Evolutionary conservation across 2,888 invertebrate species (phyloP).

Genomic region (Drosophila cracens): DNA sequence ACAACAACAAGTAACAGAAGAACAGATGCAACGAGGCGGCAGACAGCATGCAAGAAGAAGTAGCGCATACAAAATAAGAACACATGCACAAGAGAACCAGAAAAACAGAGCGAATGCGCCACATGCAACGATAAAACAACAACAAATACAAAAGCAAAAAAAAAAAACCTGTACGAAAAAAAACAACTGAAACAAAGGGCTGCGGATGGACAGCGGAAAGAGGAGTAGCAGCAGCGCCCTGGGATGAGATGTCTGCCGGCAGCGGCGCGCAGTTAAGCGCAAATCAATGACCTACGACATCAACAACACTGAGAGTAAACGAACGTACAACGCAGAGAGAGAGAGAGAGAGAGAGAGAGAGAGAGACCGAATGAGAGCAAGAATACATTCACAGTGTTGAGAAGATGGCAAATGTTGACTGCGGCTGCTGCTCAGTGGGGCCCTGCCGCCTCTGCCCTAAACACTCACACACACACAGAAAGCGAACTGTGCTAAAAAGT

Average conservation of each 20-base stretch:
- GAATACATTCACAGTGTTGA: slow-evolving; percentile 42
- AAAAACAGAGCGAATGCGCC: slow-evolving; percentile 65
- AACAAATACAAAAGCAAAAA: slow-evolving; percentile 39
- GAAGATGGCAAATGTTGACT: slow-evolving; percentile 50
- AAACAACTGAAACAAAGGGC: slow-evolving; percentile 56
- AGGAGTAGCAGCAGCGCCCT: slow-evolving; percentile 15
- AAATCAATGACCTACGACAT: slow-evolving; percentile 82
- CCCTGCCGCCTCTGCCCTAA: slow-evolving; percentile 17
- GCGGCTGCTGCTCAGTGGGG: slow-evolving; percentile 26
- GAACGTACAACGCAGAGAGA: slow-evolving; percentile 15
- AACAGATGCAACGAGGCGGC: slow-evolving; percentile 31
- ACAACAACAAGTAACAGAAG: slow-evolving; percentile 20
- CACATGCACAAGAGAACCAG: slow-evolving; percentile 46
- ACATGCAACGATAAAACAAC: slow-evolving; percentile 65
- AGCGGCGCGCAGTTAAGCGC: slow-evolving; percentile 64
- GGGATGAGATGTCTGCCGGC: slow-evolving; percentile 45
- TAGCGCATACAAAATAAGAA: slow-evolving; percentile 59
- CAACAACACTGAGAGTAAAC: slow-evolving; percentile 53
- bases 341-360: slow-evolving; percentile 4
- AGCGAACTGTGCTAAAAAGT: slow-evolving; percentile 47
- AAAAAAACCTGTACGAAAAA: slow-evolving; percentile 54
- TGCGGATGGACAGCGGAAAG: slow-evolving; percentile 33
- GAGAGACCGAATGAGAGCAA: slow-evolving; percentile 21
- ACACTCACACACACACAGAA: slow-evolving; percentile 10
- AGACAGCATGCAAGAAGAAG: slow-evolving; percentile 49